These are phyloP conservation scores for Embidobia sp. DNA, from an alignment of 2,888 invertebrate genomes.

Conservation along the genomic window DNA sequence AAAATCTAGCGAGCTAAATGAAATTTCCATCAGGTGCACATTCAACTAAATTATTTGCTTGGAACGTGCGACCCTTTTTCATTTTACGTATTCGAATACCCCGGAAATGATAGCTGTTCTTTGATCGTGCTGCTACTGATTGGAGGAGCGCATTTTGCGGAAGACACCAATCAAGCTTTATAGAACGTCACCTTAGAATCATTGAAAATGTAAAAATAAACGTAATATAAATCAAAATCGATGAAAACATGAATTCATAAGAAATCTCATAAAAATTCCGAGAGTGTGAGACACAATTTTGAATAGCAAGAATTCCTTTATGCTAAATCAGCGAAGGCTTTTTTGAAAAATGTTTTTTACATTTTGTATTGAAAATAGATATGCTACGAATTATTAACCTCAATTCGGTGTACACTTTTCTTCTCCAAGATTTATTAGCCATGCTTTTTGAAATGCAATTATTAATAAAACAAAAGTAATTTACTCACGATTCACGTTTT, in stretches of 20 bases:
- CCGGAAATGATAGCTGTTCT: constrained; percentile 50
- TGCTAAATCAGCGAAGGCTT: no score
- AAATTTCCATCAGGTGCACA: constrained; percentile 40
- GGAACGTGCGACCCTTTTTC: constrained; percentile 36
- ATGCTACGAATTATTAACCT: no score
- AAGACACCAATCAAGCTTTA: constrained; percentile 44
- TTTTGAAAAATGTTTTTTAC: no score
- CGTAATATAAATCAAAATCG: constrained; percentile 38
- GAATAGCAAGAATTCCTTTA: neutral
- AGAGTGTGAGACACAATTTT: neutral
- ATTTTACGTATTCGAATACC: constrained; percentile 42
- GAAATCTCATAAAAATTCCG: neutral
- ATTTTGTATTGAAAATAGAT: no score
- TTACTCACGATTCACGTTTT: no score
- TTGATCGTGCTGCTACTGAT: constrained; percentile 34
- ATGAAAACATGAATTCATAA: constrained; percentile 10
- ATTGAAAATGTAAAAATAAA: constrained; percentile 19
- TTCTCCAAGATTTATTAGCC: no score
- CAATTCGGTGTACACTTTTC: no score
- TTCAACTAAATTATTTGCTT: constrained; percentile 41
- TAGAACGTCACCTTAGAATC: constrained; percentile 26
- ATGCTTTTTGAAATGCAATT: no score
- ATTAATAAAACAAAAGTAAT: no score
- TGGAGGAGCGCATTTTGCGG: constrained; percentile 42
- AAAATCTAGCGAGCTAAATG: constrained; percentile 30